Evolutionary conservation across 2,797 vertebrate species (phyloP).

Genomic region (Echiichthys vipera): DNA sequence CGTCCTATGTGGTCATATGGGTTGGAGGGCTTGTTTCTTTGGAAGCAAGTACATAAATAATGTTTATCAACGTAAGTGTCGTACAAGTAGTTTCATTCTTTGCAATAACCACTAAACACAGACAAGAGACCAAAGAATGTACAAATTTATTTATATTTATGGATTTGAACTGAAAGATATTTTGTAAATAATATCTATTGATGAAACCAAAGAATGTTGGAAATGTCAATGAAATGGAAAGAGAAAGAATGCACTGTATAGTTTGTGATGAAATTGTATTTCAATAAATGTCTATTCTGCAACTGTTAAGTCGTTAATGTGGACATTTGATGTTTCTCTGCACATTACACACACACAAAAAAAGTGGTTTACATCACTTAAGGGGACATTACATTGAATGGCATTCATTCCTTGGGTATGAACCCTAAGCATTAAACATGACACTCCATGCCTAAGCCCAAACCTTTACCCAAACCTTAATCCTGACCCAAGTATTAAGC

Average conservation of each 20-base stretch:
- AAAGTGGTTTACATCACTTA: not conserved
- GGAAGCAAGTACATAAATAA: too few species aligned
- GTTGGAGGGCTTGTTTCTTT: too few species aligned
- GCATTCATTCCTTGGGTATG: not conserved
- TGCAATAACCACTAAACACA: constrained; percentile 69
- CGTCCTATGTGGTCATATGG: too few species aligned
- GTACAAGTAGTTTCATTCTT: constrained; percentile 13
- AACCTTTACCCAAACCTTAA: not conserved
- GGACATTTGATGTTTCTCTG: not conserved
- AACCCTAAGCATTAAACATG: not conserved
- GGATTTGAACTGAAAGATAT: constrained; percentile 68
- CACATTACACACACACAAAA: not conserved
- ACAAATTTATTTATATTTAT: constrained; percentile 82
- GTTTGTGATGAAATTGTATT: constrained; percentile 61
- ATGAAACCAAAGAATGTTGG: constrained; percentile 63
- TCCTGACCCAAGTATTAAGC: too few species aligned
- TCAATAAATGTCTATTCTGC: constrained; percentile 74
- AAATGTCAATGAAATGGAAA: constrained; percentile 45
- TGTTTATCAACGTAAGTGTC: not conserved
- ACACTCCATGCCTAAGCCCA: not conserved
- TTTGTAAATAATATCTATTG: constrained; percentile 77
- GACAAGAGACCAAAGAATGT: constrained; percentile 80
- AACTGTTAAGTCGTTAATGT: not conserved
- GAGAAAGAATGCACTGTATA: constrained; percentile 68
- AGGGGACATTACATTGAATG: not conserved